Evolutionary conservation across 2,888 invertebrate genomes (phyloP).

Genomic region (Coelopa pilipes): DNA sequence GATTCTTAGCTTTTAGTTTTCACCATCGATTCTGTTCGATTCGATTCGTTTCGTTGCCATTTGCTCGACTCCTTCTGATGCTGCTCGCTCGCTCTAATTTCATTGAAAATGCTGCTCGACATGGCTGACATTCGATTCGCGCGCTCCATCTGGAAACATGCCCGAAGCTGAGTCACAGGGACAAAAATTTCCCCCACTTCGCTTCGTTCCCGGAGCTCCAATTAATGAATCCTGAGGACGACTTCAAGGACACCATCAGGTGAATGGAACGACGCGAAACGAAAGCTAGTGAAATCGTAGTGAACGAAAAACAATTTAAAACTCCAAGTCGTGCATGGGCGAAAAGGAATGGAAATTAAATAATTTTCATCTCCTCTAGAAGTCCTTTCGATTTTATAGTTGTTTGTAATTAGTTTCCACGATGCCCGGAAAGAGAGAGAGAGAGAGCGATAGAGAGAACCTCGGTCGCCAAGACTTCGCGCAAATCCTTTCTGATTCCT

Average conservation of each 20-base stretch:
- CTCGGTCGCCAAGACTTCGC: too few relatives aligned
- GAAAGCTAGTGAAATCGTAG: background rate
- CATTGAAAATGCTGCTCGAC: constrained; percentile 5
- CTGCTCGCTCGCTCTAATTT: background rate
- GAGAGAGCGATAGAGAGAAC: too few relatives aligned
- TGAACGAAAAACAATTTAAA: background rate
- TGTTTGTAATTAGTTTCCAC: too few relatives aligned
- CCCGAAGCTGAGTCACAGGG: background rate
- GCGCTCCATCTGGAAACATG: too few relatives aligned
- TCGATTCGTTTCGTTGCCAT: background rate
- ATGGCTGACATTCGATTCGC: too few relatives aligned
- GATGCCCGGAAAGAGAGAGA: too few relatives aligned
- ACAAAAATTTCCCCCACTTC: background rate
- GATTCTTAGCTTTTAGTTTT: background rate
- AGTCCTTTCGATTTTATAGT: background rate
- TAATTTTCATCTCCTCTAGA: background rate
- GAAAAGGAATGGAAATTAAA: background rate
- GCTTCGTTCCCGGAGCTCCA: background rate
- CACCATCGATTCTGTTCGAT: background rate
- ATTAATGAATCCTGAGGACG: constrained; percentile 4
- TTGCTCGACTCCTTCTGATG: constrained; percentile 4
- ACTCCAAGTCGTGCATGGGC: background rate
- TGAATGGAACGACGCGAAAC: background rate
- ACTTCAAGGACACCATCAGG: constrained; percentile 5
- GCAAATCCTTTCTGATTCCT: too few relatives aligned